Base-by-base conservation (phyloP, 2,797 vertebrate species). In the Erpetoichthys calabaricus region DNA sequence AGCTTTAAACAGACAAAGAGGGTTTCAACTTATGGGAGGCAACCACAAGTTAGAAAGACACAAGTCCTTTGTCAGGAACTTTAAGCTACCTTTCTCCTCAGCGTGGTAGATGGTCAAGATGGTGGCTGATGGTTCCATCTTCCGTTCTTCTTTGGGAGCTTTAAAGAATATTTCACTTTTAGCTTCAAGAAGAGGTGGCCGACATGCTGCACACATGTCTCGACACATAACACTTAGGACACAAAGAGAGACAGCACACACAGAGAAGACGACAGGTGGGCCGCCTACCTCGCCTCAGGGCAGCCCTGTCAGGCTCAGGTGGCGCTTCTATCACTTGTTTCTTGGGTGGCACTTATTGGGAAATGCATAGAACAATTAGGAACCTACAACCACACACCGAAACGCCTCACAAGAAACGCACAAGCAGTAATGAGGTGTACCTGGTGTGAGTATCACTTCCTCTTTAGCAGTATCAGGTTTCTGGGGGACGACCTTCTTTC, bases 91-190 rank as follows among this genome's bases (percentile, higher is more conserved):
- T 75, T 83, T 78, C 84, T 86, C 70, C 86, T 80, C 70, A 64
- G 83, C 68, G 78, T 85, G 79, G 75, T 87, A 83, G 59, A 75
- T 82, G 64, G 77, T 74, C 60, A 80, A 67, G 58, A 80, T 73
- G 61, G 75, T 66, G 63, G 73, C 64, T 65, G 79, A 78, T 1
- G 80, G 80, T 75, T 82, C 73, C 56, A 80, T 70, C 73, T 84
- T 87, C 83, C 83, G 82, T 76, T 80, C 77, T 64, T 65, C 74
- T 75, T 74, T 75, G 63, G 57, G 50, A 7, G 45, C 50, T 59
- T 63, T 25, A 56, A 63, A 59, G 47, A 47, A 56, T 45, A 63
- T 52, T 53, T 5, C 49, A 25, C 41, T 47, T 47, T 54, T 6
- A 7, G 47, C 43, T 47, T 53, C 4, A 41, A 4, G 7, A 47